These are phyloP conservation scores for Apantesis nais DNA, from an alignment of 2,888 invertebrate genomes.

Conservation along the genomic window DNA sequence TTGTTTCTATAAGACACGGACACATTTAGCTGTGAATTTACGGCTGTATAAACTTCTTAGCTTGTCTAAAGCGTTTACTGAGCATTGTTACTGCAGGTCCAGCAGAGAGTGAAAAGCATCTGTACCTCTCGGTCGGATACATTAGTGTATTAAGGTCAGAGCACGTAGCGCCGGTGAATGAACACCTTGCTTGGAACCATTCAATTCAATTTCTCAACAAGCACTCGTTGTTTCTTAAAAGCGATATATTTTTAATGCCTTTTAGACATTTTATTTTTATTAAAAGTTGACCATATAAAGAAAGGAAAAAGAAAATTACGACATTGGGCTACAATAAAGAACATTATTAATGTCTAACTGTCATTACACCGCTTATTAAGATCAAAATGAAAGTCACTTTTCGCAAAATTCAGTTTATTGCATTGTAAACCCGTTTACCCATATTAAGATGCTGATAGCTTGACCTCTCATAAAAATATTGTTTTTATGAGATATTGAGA, in stretches of 20 bases:
- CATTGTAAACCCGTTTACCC: background rate
- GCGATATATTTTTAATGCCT: constrained; percentile 23
- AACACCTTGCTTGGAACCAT: constrained; percentile 49
- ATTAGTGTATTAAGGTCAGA: constrained; percentile 45
- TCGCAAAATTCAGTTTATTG: background rate
- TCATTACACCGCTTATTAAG: background rate
- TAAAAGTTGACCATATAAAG: background rate
- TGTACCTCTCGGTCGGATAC: constrained; percentile 14
- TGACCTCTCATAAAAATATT: background rate
- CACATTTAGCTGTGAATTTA: background rate
- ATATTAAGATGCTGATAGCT: background rate
- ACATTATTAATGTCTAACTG: background rate
- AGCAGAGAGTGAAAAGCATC: constrained; percentile 8
- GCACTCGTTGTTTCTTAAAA: constrained; percentile 37
- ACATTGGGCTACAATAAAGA: background rate
- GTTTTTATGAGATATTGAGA: too few species aligned
- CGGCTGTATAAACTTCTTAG: constrained; percentile 1
- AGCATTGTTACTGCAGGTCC: constrained; percentile 8
- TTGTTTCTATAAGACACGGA: background rate
- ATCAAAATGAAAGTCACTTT: background rate
- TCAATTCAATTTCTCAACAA: constrained; percentile 52
- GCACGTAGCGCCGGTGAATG: constrained; percentile 19
- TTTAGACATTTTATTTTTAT: constrained; percentile 10
- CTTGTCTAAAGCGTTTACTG: constrained; percentile 3
- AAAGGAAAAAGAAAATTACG: background rate